These are phyloP conservation scores for Archips xylosteana DNA, from an alignment of 2,888 invertebrate species.

Conservation along the genomic window DNA sequence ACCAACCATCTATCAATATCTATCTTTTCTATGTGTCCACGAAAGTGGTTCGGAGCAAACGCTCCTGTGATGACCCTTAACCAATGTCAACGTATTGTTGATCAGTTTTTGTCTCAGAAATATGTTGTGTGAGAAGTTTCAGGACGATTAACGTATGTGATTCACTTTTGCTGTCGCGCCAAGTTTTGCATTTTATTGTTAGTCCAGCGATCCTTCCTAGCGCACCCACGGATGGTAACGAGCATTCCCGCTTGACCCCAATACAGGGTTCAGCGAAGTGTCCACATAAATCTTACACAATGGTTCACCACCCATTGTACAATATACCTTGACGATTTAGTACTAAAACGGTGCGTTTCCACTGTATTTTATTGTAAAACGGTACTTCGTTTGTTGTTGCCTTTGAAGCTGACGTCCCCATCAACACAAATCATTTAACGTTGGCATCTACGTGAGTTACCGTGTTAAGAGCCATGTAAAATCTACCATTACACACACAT, in stretches of 20 bases:
- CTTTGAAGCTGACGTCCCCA: not conserved
- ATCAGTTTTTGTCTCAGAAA: too few species aligned
- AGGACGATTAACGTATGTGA: not conserved
- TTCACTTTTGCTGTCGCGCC: not conserved
- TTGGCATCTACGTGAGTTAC: not conserved
- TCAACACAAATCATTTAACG: not conserved
- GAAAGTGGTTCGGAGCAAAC: too few species aligned
- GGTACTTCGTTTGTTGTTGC: not conserved
- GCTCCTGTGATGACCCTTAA: too few species aligned
- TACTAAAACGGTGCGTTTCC: conserved; percentile 13
- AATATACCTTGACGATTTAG: conserved; percentile 12
- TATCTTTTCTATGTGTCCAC: too few species aligned
- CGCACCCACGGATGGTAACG: conserved; percentile 17
- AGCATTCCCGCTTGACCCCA: conserved; percentile 36
- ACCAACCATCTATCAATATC: too few species aligned
- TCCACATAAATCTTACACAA: conserved; percentile 39
- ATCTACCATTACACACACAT: not conserved
- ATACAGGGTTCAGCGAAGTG: conserved; percentile 30
- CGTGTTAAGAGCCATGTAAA: not conserved
- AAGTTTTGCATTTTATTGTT: conserved; percentile 10
- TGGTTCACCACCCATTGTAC: conserved; percentile 31
- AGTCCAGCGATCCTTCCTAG: conserved; percentile 16
- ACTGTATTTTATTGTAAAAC: conserved; percentile 26
- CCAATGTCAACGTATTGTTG: too few species aligned
- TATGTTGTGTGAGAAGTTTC: not conserved